A percentile compares a stretch with the other conserved stretches of the same genome.
Conservation (phyloP, 2,113 vertebrate genomes). For the Psettodes erumei region DNA sequence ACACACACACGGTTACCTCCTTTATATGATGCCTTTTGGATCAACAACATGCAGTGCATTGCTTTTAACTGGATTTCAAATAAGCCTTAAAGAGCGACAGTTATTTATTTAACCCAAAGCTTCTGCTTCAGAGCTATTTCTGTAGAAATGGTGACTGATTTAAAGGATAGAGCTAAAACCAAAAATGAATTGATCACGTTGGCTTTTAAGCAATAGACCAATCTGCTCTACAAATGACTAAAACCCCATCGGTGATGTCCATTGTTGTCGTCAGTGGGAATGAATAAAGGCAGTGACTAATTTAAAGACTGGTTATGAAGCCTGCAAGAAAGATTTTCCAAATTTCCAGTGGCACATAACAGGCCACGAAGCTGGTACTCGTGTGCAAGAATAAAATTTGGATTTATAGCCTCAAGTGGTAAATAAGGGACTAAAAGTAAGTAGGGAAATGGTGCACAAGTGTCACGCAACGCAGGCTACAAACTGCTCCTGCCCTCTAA, state of each 20-base stretch:
- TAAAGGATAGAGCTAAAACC: no score
- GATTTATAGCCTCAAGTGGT: background rate
- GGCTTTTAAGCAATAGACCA: no score
- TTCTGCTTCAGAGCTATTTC: background rate
- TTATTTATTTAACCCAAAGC: background rate
- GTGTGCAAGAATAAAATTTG: background rate
- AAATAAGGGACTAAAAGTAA: background rate
- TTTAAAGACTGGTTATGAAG: background rate
- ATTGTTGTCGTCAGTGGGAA: background rate
- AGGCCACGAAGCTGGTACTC: slow-evolving; percentile 1
- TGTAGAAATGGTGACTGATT: no score
- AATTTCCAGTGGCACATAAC: slow-evolving; percentile 4
- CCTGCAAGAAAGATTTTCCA: background rate
- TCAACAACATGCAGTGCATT: slow-evolving; percentile 10
- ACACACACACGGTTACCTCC: background rate
- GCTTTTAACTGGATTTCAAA: background rate
- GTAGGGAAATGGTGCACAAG: background rate
- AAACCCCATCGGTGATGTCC: background rate
- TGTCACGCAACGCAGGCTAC: slow-evolving; percentile 22
- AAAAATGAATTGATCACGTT: background rate
- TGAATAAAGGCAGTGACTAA: background rate
- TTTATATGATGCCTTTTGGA: background rate
- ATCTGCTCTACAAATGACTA: no score
- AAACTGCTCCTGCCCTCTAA: slow-evolving; percentile 4
- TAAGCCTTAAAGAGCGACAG: no score